A percentile compares a stretch with the other conserved stretches of the same genome.
Conservation (phyloP, 2,888 invertebrate genomes). For the Patella pellucida region DNA sequence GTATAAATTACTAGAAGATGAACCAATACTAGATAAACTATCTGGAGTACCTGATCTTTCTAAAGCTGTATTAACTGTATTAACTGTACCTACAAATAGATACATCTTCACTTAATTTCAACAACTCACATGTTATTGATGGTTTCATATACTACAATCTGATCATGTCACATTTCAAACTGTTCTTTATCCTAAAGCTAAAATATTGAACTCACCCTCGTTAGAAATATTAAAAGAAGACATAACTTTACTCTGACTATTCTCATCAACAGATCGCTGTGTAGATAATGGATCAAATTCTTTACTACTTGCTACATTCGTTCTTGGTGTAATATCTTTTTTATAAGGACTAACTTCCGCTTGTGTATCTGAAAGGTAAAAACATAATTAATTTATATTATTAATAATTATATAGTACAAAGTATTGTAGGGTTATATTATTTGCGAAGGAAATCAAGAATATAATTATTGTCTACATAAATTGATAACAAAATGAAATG, state of each 20-base stretch:
- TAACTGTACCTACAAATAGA: not conserved
- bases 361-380: too few relatives aligned
- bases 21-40: conserved; percentile 63
- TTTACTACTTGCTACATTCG: conserved; percentile 69
- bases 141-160: too few relatives aligned
- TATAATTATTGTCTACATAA: too few relatives aligned
- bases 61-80: not conserved
- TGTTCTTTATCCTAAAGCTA: not conserved
- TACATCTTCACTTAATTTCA: too few relatives aligned
- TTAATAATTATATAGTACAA: too few relatives aligned
- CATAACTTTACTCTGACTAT: conserved; percentile 62
- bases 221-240: conserved; percentile 64
- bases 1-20: conserved; percentile 50
- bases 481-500: too few relatives aligned
- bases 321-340: conserved; percentile 28
- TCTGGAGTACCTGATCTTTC: conserved; percentile 64
- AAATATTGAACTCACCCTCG: conserved; percentile 44
- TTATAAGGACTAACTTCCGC: not conserved
- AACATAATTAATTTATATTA: too few relatives aligned
- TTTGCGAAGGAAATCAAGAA: too few relatives aligned
- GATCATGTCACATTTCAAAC: too few relatives aligned
- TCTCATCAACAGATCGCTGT: conserved; percentile 56
- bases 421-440: too few relatives aligned
- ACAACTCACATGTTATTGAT: too few relatives aligned
- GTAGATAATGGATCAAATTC: conserved; percentile 77